Base-by-base conservation (phyloP, 2,113 vertebrate species). In the Quiscalus mexicanus region DNA sequence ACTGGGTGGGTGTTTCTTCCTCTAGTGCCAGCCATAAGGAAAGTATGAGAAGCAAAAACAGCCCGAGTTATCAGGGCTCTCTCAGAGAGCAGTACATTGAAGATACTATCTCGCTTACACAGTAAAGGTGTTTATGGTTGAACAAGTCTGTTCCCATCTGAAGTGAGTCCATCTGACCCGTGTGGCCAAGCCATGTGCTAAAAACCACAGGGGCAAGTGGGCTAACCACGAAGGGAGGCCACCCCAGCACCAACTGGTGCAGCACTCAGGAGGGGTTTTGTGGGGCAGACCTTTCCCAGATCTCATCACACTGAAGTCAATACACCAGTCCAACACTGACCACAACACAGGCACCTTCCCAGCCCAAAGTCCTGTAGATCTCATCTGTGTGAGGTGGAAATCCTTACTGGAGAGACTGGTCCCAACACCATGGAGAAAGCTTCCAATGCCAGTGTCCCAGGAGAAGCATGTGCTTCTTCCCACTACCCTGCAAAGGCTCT, bases 61-160 rank as follows among this genome's bases (percentile, higher is more conserved):
- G 55, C 3, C 28, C 28, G 75, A 64, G 27, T 25, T 69, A 42
- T 60, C 33, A 30, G 76, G 39, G 60, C 30, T 53, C 68, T 78
- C 35, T 85, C 4, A 0, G 35, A 70, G 37, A 63, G 55, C 52
- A 60, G 76, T 24, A 41, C 20, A 1, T 4, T 56, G 58, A 64
- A 92, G 89, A 89, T 82, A 70, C 27, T 63, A 74, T 87, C 92
- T 90, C 11, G 47, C 62, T 94, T 87, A 58, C 37, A 31, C 65
- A 76, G 84, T 78, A 87, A 89, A 94, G 52, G 53, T 89, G 69
- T 90, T 95, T 62, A 84, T 75, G 64, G 56, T 19, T 84, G 69
- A 94, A 80, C 10, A 8, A 78, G 60, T 28, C 80, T 90, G 14
- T 60, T 96, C 79, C 69, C 3, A 15, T 55, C 55, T 59, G 45